Base-by-base conservation (phyloP, 2,888 invertebrate species). In the Ochropacha duplaris region DNA sequence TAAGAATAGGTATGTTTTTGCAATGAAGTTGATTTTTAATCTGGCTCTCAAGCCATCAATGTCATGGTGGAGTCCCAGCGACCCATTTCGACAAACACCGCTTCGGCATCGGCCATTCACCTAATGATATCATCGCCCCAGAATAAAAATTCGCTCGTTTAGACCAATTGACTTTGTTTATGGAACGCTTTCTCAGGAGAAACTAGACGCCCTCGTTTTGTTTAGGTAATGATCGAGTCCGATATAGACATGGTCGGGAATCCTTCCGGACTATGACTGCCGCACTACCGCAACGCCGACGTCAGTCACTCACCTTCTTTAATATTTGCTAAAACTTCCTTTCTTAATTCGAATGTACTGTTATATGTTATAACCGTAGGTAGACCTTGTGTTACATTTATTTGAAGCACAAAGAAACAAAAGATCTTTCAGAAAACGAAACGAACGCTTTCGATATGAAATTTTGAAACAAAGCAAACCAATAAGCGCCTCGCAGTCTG, bases 121-220 rank as follows among this genome's bases (percentile, higher is more conserved):
- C 90, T 79, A 82, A 82, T 92, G 91, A 92, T 88, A 86, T 91
- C 91, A 92, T 87, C 87, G 89, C 69, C 82, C 87, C 79, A 86
- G 84, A 89, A 88, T 87, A 90, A 90, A 89, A 90, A 84, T 76
- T 85, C 78, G 78, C 81, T 83, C 81, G 86, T 85, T 88, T 85
- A 83, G 83, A 85, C 78, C 90, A 90, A 90, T 90, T 88, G 90
- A 84, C 84, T 88, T 84, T 84, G 86, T 87, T 86, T 88, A 88
- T 87, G 75, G 83, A 76, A 80, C 83, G 81, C 86, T 89, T 89
- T 90, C 88, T 84, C 80, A 71, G 77, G 67, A 81, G 78, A 81
- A 83, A 77, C 83, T 84, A 83, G 84, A 82, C 78, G 89, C 57
- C 78, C 88, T 76, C 86, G 67, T 84, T 87, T 83, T 76, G 74